Evolutionary conservation across 2,888 invertebrate genomes (phyloP), one percentile per base, ranked within the genome.

Genomic region (Drosophila seclusa): DNA sequence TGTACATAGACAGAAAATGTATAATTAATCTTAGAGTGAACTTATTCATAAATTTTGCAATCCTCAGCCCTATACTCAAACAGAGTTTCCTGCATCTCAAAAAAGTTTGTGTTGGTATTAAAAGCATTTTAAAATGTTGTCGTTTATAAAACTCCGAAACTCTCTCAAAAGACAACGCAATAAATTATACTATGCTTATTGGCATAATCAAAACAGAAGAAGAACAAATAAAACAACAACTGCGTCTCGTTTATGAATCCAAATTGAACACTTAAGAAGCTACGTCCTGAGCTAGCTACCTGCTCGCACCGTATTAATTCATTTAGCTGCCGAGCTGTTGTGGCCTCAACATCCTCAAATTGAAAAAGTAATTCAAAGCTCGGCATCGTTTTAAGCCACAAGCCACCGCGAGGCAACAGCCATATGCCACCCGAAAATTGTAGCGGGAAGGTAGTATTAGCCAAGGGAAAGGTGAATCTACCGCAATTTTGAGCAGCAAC

Each of bases 361-460:
- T 87, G 88, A 86, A 86, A 86, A 86, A 78, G 83, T 86, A 86
- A 87, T 83, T 83, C 86, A 75, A 76, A 80, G 75, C 80, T 79
- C 75, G 76, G 68, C 64, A 57, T 57, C 72, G 55, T 65, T 78
- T 77, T 63, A 67, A 80, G 69, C 80, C 80, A 77, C 63, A 78
- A 79, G 66, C 67, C 61, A 62, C 54, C 70, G 65, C 78, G 54
- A 49, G n/a, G 58, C 60, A 48, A 59, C 21, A 50, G 55, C 57
- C 76, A 67, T 58, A 67, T 76, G 67, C 55, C 73, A 40, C 42
- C 45, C 57, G 32, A 27, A 27, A 24, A 42, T 13, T 18, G 38
- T 11, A 50, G 34, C 4, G 10, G n/a, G 36, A n/a, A 11, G 27
- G 27, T 13, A 2, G 36, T 11, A 45, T 45, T 45, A 24, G 21